Evolutionary conservation across 2,888 invertebrate species (phyloP).

Genomic region (Folsomia candida): DNA sequence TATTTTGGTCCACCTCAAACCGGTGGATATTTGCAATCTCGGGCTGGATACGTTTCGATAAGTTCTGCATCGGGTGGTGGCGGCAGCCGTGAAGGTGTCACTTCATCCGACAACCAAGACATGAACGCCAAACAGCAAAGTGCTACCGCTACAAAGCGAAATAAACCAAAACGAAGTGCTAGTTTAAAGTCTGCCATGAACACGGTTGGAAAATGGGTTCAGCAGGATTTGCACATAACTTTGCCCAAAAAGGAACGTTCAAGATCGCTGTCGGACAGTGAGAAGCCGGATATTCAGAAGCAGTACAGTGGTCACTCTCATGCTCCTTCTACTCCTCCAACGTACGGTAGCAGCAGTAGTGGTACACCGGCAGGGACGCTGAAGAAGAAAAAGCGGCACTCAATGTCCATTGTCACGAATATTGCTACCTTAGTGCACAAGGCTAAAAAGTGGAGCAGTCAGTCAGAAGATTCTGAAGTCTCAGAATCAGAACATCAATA

Average conservation of each 20-base stretch:
- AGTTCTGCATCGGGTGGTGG: slow-evolving; percentile 28
- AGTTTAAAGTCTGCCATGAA: slow-evolving; percentile 77
- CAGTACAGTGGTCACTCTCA: slow-evolving; percentile 52
- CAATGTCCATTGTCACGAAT: slow-evolving; percentile 67
- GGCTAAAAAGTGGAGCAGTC: slow-evolving; percentile 60
- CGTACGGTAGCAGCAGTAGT: slow-evolving; percentile 19
- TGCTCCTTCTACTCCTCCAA: slow-evolving; percentile 27
- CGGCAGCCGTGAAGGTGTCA: too few species aligned
- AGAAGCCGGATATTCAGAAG: slow-evolving; percentile 59
- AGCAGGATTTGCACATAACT: slow-evolving; percentile 69
- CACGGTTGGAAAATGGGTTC: slow-evolving; percentile 75
- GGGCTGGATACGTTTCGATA: slow-evolving; percentile 43
- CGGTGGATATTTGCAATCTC: slow-evolving; percentile 37
- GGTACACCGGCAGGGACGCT: slow-evolving; percentile 36
- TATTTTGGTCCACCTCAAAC: slow-evolving; percentile 10
- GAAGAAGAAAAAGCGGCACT: slow-evolving; percentile 70
- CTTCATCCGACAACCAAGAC: slow-evolving; percentile 6
- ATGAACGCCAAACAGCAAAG: neutral
- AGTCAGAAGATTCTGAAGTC: slow-evolving; percentile 48
- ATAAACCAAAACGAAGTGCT: slow-evolving; percentile 68
- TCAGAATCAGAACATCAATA: slow-evolving; percentile 40
- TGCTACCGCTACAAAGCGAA: slow-evolving; percentile 60
- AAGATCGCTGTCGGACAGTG: slow-evolving; percentile 67
- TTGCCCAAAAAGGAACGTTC: slow-evolving; percentile 69
- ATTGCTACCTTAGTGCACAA: slow-evolving; percentile 82